Evolutionary conservation across 2,113 vertebrate genomes (phyloP).

Genomic region (Myanophis thanlyinensis): DNA sequence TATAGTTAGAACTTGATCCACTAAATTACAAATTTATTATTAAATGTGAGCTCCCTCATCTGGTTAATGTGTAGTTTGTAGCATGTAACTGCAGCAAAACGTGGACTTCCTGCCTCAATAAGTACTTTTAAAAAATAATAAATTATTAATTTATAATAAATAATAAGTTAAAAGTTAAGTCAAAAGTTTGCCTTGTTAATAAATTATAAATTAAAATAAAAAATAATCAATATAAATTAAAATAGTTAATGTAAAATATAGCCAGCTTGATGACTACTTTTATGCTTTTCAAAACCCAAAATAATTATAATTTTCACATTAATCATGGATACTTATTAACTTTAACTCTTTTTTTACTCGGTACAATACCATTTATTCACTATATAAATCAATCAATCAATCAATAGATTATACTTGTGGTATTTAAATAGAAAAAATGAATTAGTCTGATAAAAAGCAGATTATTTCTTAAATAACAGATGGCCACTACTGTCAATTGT

Average conservation of each 20-base stretch:
- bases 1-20: background rate
- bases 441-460: background rate
- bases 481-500: background rate
- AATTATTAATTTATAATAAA: background rate
- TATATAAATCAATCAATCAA: background rate
- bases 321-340: background rate
- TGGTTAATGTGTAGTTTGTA: background rate
- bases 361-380: background rate
- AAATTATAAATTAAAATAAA: too few species aligned
- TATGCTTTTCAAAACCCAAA: background rate
- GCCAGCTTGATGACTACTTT: background rate
- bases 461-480: background rate
- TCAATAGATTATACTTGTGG: background rate
- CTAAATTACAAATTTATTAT: background rate
- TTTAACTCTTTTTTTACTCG: background rate
- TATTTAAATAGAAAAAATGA: background rate
- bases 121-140: background rate
- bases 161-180: too few species aligned
- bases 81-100: constrained; percentile 4
- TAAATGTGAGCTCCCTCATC: constrained; percentile 52
- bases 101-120: background rate
- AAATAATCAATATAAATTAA: background rate
- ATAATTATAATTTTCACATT: background rate
- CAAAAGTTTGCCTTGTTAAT: too few species aligned
- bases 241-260: background rate